Evolutionary conservation across 30 jellyfish, hydroid and myxozoan species (phyloP).

Genomic region (Morbakka virulenta): DNA sequence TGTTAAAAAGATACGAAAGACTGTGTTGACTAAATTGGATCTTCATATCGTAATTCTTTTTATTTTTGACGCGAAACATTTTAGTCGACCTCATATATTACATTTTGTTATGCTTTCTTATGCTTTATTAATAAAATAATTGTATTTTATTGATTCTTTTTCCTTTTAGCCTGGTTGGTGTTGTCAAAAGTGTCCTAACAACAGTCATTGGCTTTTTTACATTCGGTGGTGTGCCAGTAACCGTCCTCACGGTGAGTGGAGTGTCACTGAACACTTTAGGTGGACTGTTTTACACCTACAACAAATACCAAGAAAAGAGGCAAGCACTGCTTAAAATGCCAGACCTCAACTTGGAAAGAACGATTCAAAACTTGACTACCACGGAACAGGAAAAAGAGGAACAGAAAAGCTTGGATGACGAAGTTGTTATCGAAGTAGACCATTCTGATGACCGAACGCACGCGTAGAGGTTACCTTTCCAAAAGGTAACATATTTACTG

Average conservation of each 20-base stretch:
- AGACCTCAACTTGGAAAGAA: background rate
- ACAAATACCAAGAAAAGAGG: constrained; percentile 72
- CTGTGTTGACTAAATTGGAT: too few species aligned
- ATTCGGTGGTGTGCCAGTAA: constrained; percentile 90
- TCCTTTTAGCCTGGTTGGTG: constrained; percentile 89
- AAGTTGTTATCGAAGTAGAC: background rate
- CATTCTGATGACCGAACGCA: background rate
- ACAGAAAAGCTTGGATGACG: background rate
- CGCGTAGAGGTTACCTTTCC: background rate
- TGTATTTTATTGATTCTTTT: too few species aligned
- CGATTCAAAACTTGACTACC: background rate
- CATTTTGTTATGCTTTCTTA: too few species aligned
- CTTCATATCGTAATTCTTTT: too few species aligned
- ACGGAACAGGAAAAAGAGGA: background rate
- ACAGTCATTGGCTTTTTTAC: constrained; percentile 92
- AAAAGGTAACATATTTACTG: too few species aligned
- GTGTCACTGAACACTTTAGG: constrained; percentile 87
- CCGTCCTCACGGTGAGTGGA: constrained; percentile 72
- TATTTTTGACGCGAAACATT: too few species aligned
- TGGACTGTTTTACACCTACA: constrained; percentile 69
- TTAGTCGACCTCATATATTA: too few species aligned
- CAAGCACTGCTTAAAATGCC: background rate
- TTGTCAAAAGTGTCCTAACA: constrained; percentile 91
- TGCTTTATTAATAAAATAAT: too few species aligned
- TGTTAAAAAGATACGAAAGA: too few species aligned